A percentile compares a stretch with the other conserved stretches of the same genome.
Conservation (phyloP, 2,888 invertebrate genomes). For the Cistogaster globosa region DNA sequence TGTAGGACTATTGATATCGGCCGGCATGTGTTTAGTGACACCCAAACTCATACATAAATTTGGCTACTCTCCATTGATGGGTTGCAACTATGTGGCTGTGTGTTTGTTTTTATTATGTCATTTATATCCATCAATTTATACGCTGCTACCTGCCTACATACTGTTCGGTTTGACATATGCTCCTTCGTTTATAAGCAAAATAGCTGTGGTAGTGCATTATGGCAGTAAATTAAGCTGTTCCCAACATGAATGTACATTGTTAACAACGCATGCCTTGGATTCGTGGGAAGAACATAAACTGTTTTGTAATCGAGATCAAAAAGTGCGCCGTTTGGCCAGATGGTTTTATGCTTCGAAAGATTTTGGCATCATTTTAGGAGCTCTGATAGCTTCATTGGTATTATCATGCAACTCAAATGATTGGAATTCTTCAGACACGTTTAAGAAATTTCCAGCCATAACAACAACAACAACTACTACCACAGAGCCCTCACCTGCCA, state of each 20-base stretch:
- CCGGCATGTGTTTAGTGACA: constrained; percentile 84
- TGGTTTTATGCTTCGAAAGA: constrained; percentile 85
- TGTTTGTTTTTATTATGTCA: constrained; percentile 86
- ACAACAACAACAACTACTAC: constrained; percentile 16
- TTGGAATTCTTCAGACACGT: constrained; percentile 77
- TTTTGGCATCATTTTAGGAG: constrained; percentile 85
- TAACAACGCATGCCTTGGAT: constrained; percentile 73
- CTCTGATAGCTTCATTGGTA: constrained; percentile 83
- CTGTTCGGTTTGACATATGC: constrained; percentile 86
- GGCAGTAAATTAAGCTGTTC: constrained; percentile 82
- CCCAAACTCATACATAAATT: constrained; percentile 84
- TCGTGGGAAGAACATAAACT: constrained; percentile 81
- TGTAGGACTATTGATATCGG: constrained; percentile 86
- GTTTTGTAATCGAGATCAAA: constrained; percentile 82
- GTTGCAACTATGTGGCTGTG: constrained; percentile 84
- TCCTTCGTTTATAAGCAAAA: constrained; percentile 80
- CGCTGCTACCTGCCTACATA: constrained; percentile 84
- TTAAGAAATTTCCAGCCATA: not conserved
- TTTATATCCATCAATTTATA: constrained; percentile 84
- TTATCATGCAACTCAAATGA: constrained; percentile 82
- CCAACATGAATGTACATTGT: constrained; percentile 79
- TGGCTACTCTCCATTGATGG: constrained; percentile 84
- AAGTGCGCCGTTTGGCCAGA: constrained; percentile 84
- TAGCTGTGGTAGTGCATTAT: constrained; percentile 80
- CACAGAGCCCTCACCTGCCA: constrained; percentile 17